Evolutionary conservation across 2,888 invertebrate species (phyloP), one percentile per base, ranked within the genome.

Genomic region (Atethmia centrago): DNA sequence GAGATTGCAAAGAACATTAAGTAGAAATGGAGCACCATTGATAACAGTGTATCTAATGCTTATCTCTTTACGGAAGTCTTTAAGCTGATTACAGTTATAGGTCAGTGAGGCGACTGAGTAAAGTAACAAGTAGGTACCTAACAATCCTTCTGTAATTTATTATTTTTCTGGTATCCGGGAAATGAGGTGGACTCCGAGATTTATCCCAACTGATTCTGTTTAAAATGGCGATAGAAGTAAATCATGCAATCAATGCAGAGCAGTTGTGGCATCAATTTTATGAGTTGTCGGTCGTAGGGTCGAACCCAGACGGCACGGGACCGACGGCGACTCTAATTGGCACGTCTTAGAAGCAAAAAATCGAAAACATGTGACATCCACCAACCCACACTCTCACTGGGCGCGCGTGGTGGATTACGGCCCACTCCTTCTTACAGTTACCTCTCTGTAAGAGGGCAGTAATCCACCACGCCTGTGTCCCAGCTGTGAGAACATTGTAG

Each of bases 61-160:
- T 83, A 85, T 84, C 83, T 77, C 16, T 56, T 68, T 64, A 51
- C 77, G 83, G 84, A 80, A 84, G 75, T 77, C 68, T 72, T 68
- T 59, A 58, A 64, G 47, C 55, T 84, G 85, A 84, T 85, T 72
- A 68, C 28, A 69, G 42, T 78, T 59, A 83, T 69, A 65, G 85
- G 80, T 74, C 71, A 85, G 61, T 75, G 47, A 65, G 63, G 42
- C 72, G 69, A 58, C 42, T 64, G 40, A 72, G 9, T 47, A 16
- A 53, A 49, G 36, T 31, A 42, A 42, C 40, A 40, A 63, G n/a
- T n/a, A n/a, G n/a, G n/a, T 74, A 25, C 21, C 3, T 21, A 25
- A 21, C 55, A 56, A 42, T 16, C 25, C n/a, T 8, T 40, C 21
- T 36, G 45, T 8, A 42, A 14, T 45, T 42, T 51, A 16, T 53